These are phyloP conservation scores for Tychaedon coryphoeus DNA, from an alignment of 2,113 vertebrate genomes.

Conservation along the genomic window DNA sequence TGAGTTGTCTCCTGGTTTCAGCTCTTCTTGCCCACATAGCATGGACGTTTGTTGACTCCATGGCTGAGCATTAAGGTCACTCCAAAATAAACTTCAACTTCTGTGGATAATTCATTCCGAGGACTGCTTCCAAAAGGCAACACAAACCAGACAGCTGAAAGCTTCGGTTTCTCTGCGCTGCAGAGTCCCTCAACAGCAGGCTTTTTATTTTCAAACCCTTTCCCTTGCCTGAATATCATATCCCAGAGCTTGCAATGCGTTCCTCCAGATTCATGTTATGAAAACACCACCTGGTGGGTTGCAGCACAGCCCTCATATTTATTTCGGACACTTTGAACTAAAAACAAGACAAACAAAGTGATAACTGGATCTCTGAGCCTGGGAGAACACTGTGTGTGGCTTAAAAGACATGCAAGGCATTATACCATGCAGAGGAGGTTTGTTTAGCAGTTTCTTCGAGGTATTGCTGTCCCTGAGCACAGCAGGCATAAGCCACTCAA, in stretches of 20 bases:
- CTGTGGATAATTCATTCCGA: neutral
- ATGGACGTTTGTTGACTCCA: neutral
- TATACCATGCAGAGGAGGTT: neutral
- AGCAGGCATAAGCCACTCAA: neutral
- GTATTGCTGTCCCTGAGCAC: neutral
- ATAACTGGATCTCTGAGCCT: neutral
- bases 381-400: neutral
- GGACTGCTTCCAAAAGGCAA: neutral
- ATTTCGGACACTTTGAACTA: neutral
- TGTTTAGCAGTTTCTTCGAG: neutral
- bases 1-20: neutral
- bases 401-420: neutral
- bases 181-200: neutral
- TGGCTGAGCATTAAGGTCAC: neutral
- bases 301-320: neutral
- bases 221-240: neutral
- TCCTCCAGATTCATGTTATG: neutral
- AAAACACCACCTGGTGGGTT: neutral
- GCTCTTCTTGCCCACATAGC: neutral
- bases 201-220: slow-evolving; percentile 1
- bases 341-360: neutral
- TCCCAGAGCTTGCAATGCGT: neutral
- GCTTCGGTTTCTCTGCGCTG: neutral
- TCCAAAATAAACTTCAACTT: slow-evolving; percentile 25
- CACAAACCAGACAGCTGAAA: neutral